Evolutionary conservation across 2,113 vertebrate genomes (phyloP), one percentile per base, ranked within the genome.

Genomic region (Fulmarus glacialis): DNA sequence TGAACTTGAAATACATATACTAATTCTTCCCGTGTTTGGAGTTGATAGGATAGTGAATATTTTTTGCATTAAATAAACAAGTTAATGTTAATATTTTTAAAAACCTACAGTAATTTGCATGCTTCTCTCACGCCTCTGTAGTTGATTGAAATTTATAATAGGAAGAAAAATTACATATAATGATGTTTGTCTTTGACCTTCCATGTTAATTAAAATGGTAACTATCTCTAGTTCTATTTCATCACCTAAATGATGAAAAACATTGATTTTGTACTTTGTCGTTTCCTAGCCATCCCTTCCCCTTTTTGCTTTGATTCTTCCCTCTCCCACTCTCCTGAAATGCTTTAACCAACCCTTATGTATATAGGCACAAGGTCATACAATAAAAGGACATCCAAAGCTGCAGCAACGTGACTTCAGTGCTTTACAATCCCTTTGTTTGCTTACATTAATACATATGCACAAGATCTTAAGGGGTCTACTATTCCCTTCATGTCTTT

Each of bases 121-220:
- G 52, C 75, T 94, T 94, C 42, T 66, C 53, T 93, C 59, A 83
- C 8, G 34, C 64, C 72, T 92, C 67, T 97, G 89, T 94, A 74
- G 63, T 97, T 95, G 74, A 96, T 78, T 96, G 92, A 97, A 94
- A 86, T 95, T 84, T 95, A 56, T 88, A 84, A 71, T 86, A 68
- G 85, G 82, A 96, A 86, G 83, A 87, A 89, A 97, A 97, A 95
- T 94, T 89, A 30, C 29, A 36, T 78, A 43, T 93, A 94, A 90
- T 79, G 62, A 73, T 97, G 87, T 96, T 96, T 98, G 86, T 82
- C 59, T 83, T 96, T 97, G 97, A 96, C 94, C 84, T 98, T 97
- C 91, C 21, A 19, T 84, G 48, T 97, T 97, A 97, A 98, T 98
- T 97, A 94, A 93, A 86, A 90, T 80, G 23, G 64, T 81, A 93